A percentile compares a stretch with the other conserved stretches of the same genome.
These are phyloP conservation scores for Crossaster papposus DNA, from an alignment of 53 echinoderm and acorn worm species.

Conservation along the genomic window DNA sequence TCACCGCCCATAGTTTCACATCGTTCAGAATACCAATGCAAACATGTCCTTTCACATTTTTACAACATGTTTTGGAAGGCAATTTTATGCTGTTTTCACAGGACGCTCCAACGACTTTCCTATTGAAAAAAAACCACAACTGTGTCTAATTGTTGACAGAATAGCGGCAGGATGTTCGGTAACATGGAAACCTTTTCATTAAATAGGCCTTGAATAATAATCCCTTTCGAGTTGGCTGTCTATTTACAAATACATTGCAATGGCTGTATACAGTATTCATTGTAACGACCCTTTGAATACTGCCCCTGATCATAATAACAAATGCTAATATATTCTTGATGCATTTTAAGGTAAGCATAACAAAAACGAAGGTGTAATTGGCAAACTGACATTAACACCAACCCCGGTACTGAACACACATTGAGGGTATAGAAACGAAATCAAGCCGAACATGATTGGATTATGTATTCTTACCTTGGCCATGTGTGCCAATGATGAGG, in stretches of 20 bases:
- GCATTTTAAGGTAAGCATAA: neutral
- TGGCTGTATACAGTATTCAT: too few relatives aligned
- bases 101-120: too few relatives aligned
- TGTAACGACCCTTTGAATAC: neutral
- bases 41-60: too few relatives aligned
- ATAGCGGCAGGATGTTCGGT: too few relatives aligned
- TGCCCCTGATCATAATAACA: neutral
- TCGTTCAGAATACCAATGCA: too few relatives aligned
- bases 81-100: too few relatives aligned
- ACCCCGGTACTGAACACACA: neutral
- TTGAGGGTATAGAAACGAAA: neutral
- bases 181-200: neutral
- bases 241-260: too few relatives aligned
- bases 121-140: too few relatives aligned
- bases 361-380: neutral
- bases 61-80: too few relatives aligned
- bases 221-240: too few relatives aligned
- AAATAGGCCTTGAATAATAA: neutral
- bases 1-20: too few relatives aligned
- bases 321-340: neutral
- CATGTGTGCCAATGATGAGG: constrained; percentile 34
- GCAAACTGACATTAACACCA: neutral
- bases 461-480: constrained; percentile 13
- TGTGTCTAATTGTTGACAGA: too few relatives aligned
- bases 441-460: neutral